These are phyloP conservation scores for Galbula dea DNA, from an alignment of 2,113 vertebrate genomes.

Conservation along the genomic window DNA sequence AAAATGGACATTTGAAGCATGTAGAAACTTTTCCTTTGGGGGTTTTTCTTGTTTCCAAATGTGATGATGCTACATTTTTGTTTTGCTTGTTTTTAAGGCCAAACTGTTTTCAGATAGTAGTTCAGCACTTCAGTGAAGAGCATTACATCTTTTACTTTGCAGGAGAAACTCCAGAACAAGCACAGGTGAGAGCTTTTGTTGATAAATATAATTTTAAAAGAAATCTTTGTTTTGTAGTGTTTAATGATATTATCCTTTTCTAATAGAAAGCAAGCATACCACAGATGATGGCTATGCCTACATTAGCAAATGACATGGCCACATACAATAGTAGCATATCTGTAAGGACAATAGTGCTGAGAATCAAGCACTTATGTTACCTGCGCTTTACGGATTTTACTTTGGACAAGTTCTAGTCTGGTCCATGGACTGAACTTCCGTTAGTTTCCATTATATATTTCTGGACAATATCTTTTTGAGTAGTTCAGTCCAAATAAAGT, in stretches of 20 bases:
- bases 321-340: not conserved
- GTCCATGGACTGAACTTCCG: not conserved
- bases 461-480: not conserved
- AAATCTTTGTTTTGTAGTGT: not conserved
- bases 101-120: constrained; percentile 99
- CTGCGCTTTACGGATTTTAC: not conserved
- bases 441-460: not conserved
- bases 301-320: not conserved
- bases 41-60: not conserved
- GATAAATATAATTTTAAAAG: not conserved
- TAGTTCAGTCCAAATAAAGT: not conserved
- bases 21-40: not conserved
- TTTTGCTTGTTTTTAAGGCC: constrained; percentile 80
- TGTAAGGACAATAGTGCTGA: not conserved
- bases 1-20: not conserved
- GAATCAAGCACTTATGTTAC: not conserved
- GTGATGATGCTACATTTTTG: not conserved
- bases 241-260: not conserved
- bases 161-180: constrained; percentile 91
- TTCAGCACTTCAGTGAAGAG: constrained; percentile 99
- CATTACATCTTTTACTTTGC: constrained; percentile 99
- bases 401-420: not conserved
- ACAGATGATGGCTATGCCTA: not conserved
- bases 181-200: constrained; percentile 80
- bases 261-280: not conserved